Conservation (phyloP, 2,113 vertebrate species). For the Zosterops japonicus region DNA sequence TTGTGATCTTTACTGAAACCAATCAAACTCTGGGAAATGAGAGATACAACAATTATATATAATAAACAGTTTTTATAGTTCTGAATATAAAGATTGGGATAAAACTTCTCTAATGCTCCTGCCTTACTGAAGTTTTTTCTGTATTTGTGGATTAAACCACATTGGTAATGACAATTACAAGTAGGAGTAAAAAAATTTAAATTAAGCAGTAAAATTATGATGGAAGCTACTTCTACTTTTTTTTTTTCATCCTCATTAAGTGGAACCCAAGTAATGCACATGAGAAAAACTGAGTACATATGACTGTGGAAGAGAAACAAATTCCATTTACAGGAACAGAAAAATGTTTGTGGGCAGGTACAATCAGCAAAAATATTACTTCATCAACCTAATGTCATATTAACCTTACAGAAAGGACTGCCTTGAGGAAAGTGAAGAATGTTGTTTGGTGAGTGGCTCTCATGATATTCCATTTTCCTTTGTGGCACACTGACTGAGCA, state of each 20-base stretch:
- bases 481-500: not conserved
- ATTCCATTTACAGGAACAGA: not conserved
- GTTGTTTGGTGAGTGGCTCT: not conserved
- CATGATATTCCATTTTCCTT: conserved; percentile 17
- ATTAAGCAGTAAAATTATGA: not conserved
- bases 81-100: not conserved
- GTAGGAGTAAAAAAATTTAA: not conserved
- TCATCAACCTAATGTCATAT: not conserved
- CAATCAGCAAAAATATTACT: not conserved
- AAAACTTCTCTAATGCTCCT: not conserved
- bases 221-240: not conserved
- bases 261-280: not conserved
- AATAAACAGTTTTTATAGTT: not conserved
- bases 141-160: not conserved
- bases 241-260: accelerated
- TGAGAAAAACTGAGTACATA: not conserved
- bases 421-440: not conserved
- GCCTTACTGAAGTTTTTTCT: not conserved
- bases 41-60: not conserved
- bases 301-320: not conserved
- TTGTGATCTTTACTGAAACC: not conserved
- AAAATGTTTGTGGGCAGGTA: not conserved
- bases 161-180: not conserved
- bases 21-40: not conserved
- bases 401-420: not conserved